Conservation (phyloP, 2,113 vertebrate species). For the Xenus cinereus region DNA sequence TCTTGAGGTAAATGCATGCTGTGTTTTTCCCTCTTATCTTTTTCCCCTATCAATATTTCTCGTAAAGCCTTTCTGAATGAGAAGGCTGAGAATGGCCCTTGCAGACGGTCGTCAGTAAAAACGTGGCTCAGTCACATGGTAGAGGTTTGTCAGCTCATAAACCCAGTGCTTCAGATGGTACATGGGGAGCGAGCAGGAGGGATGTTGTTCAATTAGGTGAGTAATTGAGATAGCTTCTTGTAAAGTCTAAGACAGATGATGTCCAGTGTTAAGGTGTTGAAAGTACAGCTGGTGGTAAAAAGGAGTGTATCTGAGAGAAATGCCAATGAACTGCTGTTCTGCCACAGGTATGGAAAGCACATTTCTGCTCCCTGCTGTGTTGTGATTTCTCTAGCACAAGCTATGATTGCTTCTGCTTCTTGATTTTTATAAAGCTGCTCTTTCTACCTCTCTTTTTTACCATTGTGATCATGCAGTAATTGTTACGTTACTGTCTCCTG, state of each 20-base stretch:
- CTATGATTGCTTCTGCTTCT: not conserved
- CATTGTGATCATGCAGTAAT: not conserved
- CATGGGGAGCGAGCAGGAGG: not conserved
- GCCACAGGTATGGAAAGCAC: not conserved
- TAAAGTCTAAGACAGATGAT: not conserved
- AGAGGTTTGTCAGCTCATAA: not conserved
- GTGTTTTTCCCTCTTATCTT: not conserved
- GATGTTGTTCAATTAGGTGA: not conserved
- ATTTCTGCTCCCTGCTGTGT: not conserved
- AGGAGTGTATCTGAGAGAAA: not conserved
- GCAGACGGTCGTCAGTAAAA: not conserved
- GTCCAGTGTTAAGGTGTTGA: not conserved
- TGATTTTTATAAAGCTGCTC: not conserved
- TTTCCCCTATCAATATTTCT: not conserved
- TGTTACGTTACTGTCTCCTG: not conserved
- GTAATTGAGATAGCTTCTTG: not conserved
- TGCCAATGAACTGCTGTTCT: not conserved
- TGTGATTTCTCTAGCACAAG: not conserved
- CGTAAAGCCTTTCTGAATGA: not conserved
- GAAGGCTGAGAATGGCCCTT: not conserved
- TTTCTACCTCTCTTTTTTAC: not conserved
- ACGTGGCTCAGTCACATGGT: not conserved
- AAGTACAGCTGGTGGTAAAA: not conserved
- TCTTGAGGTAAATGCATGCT: not conserved
- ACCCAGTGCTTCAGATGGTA: not conserved